phyloP scores from a whole-genome alignment of 1,140 invertebrate species.

The Pseudachorutes palmiensis region DNA sequence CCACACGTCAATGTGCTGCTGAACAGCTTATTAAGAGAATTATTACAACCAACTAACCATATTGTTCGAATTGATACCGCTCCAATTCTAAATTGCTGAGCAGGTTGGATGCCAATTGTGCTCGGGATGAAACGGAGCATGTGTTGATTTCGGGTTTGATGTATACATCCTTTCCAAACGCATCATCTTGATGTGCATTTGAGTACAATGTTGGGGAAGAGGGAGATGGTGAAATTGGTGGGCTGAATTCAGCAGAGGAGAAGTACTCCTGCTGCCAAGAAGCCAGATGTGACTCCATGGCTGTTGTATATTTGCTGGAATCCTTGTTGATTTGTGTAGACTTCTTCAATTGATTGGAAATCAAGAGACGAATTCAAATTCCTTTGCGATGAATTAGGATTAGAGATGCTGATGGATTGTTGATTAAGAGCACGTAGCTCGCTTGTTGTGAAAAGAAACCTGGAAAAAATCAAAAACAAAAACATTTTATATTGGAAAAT shows the following conservation, averaged over 20 bases:
- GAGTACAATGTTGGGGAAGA: slow-evolving; percentile 22
- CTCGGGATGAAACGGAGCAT: slow-evolving; percentile 14
- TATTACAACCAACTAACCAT: slow-evolving; percentile 6
- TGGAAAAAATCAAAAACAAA: not conserved
- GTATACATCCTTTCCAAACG: slow-evolving; percentile 2
- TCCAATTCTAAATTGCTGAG: slow-evolving; percentile 25
- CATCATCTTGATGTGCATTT: slow-evolving; percentile 6
- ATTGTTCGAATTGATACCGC: slow-evolving; percentile 9
- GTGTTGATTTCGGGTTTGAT: not conserved
- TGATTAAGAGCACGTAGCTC: slow-evolving; percentile 1
- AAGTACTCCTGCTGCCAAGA: slow-evolving; percentile 32
- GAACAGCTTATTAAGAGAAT: not conserved
- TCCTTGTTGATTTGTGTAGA: slow-evolving; percentile 9
- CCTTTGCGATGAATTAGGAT: not conserved
- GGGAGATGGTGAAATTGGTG: slow-evolving; percentile 32
- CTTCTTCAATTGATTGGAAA: not conserved
- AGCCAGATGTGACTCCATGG: slow-evolving; percentile 33
- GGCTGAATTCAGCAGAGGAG: slow-evolving; percentile 33
- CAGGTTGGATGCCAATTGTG: slow-evolving; percentile 23
- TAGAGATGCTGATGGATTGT: not conserved
- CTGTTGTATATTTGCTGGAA: slow-evolving; percentile 17
- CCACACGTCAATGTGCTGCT: too few relatives aligned
- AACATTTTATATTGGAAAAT: not conserved
- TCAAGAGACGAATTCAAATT: not conserved
- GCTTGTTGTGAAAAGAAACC: not conserved